Evolutionary conservation across 2,888 invertebrate species (phyloP).

Genomic region (Thymelicus lineola): DNA sequence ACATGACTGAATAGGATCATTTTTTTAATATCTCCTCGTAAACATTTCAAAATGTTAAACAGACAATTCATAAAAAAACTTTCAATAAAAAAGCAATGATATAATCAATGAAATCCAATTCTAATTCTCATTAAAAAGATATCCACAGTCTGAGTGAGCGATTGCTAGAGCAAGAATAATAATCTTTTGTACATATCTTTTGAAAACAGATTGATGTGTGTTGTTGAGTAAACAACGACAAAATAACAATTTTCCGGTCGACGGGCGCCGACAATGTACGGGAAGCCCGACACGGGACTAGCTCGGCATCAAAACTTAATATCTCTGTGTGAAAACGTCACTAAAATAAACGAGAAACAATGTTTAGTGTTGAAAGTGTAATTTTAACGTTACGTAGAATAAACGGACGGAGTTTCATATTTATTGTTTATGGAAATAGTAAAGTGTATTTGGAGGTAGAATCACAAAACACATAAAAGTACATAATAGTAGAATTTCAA

Average conservation of each 20-base stretch:
- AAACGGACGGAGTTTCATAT: too few relatives aligned
- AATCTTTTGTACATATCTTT: background rate
- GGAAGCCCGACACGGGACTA: constrained; percentile 31
- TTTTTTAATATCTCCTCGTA: too few relatives aligned
- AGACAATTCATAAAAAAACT: too few relatives aligned
- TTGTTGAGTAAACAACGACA: constrained; percentile 50
- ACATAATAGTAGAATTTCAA: too few relatives aligned
- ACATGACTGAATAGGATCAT: too few relatives aligned
- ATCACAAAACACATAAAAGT: too few relatives aligned
- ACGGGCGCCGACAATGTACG: constrained; percentile 55
- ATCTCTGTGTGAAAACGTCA: background rate
- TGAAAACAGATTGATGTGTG: constrained; percentile 29
- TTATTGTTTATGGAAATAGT: too few relatives aligned
- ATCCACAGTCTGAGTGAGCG: background rate
- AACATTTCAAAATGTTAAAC: too few relatives aligned
- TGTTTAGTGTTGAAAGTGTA: background rate
- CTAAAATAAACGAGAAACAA: background rate
- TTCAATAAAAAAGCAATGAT: too few relatives aligned
- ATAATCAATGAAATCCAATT: too few relatives aligned
- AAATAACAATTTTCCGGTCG: constrained; percentile 72
- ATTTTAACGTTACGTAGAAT: background rate
- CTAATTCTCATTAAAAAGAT: background rate
- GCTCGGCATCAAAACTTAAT: background rate
- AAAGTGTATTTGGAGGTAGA: too few relatives aligned
- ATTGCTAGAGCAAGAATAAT: background rate